phyloP scores from a whole-genome alignment of 2,113 vertebrate species.

The Daubentonia madagascariensis region DNA sequence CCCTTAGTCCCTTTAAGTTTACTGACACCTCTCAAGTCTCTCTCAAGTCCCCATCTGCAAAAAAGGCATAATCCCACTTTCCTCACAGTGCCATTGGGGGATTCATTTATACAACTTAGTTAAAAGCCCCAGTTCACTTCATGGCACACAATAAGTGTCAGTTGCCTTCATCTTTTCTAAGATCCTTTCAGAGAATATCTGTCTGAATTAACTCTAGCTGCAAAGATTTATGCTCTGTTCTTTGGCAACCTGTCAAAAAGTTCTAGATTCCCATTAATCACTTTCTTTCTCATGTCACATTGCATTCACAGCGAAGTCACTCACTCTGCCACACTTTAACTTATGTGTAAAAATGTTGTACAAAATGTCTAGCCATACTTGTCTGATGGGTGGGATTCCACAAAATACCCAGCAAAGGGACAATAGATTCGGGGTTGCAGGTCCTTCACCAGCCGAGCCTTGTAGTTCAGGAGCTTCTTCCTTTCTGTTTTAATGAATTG shows the following conservation, averaged over 20 bases:
- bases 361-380: slow-evolving; percentile 75
- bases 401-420: slow-evolving; percentile 88
- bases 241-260: not conserved
- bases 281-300: not conserved
- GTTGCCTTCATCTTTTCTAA: not conserved
- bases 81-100: not conserved
- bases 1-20: not conserved
- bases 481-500: slow-evolving; percentile 86
- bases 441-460: slow-evolving; percentile 83
- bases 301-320: not conserved
- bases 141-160: not conserved
- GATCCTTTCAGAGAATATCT: not conserved
- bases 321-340: not conserved
- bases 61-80: not conserved
- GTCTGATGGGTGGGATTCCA: slow-evolving; percentile 89
- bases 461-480: slow-evolving; percentile 88
- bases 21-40: too few species aligned
- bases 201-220: not conserved
- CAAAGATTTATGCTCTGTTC: not conserved
- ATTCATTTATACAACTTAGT: not conserved
- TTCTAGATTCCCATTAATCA: not conserved
- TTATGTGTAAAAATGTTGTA: not conserved
- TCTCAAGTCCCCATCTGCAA: not conserved
- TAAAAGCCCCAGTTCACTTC: not conserved
- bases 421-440: slow-evolving; percentile 85